phyloP scores from a whole-genome alignment of 2,797 vertebrate species.

The Diplodus sargus region DNA sequence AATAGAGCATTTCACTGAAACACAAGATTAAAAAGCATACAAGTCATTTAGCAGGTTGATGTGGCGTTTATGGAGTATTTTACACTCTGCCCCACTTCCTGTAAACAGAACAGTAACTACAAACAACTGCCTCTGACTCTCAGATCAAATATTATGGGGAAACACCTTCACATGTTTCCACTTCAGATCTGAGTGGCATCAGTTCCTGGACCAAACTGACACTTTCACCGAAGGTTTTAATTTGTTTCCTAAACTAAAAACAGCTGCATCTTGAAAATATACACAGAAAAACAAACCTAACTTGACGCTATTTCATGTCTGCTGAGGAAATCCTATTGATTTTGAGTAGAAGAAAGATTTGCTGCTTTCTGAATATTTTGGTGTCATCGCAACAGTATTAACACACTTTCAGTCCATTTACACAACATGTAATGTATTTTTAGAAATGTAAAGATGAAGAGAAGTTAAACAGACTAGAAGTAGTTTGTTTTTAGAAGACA shows the following conservation, averaged over 20 bases:
- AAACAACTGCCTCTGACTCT: not conserved
- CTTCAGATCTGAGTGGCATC: not conserved
- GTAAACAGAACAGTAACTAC: conserved; percentile 24
- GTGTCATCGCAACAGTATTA: not conserved
- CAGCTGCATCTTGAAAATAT: not conserved
- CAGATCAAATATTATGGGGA: conserved; percentile 18
- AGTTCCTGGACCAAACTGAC: not conserved
- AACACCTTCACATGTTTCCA: conserved; percentile 16
- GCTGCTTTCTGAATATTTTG: not conserved
- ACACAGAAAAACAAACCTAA: not conserved
- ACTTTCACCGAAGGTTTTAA: not conserved
- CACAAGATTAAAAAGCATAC: conserved; percentile 27
- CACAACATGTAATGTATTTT: not conserved
- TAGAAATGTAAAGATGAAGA: no score
- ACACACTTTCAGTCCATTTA: not conserved
- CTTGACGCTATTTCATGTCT: not conserved
- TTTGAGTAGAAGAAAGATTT: not conserved
- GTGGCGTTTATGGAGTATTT: conserved; percentile 9
- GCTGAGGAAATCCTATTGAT: not conserved
- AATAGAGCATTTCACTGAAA: conserved; percentile 92
- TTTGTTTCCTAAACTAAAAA: not conserved
- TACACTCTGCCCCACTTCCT: conserved; percentile 34
- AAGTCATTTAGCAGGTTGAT: not conserved
- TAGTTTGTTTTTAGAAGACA: no score
- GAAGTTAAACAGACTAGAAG: no score